Base-by-base conservation (phyloP, 2,888 invertebrate genomes). In the Dynastes hyllus region DNA sequence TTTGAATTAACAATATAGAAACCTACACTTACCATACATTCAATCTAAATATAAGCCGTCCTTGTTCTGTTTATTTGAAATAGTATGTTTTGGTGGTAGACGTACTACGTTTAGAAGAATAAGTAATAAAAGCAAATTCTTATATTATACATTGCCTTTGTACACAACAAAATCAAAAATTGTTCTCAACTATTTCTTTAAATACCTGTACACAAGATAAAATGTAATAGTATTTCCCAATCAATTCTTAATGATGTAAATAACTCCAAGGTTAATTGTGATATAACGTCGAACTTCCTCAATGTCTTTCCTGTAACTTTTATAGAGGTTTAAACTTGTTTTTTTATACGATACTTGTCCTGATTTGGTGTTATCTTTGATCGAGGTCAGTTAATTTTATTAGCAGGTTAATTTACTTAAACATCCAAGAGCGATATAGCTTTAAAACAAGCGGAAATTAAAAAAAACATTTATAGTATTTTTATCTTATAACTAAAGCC, bases 201-300 rank as follows among this genome's bases (percentile, higher is more conserved):
- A 45, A 45, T 37, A 37, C 32, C 6, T 37, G 32, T 5, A 37
- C 8, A 45, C 11, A 45, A 45, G 2, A 45, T 45, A 45, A 45
- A 45, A 45, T 45, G 45, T 8, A 11, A 45, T 45, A 45, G n/a
- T 71, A 11, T 58, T 73, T 40, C 32, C 58, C 58, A 73, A 73
- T 37, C 40, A 37, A 40, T 37, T 51, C 50, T 55, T 58, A 73
- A 73, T 73, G 73, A 61, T 73, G 73, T 73, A 73, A 73, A 73
- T 73, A 73, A 40, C 58, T 58, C 40, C 73, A 73, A 73, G 73
- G 58, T 58, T 73, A 58, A 58, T 73, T 58, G 73, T 58, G 58
- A 73, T 45, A 58, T 37, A 58, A 61, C 27, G 37, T 40, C 58
- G 73, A 40, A 73, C 58, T 58, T 73, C 73, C 73, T 73, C 73